Evolutionary conservation across 2,888 invertebrate genomes (phyloP).

Genomic region (Eutolmus rufibarbis): DNA sequence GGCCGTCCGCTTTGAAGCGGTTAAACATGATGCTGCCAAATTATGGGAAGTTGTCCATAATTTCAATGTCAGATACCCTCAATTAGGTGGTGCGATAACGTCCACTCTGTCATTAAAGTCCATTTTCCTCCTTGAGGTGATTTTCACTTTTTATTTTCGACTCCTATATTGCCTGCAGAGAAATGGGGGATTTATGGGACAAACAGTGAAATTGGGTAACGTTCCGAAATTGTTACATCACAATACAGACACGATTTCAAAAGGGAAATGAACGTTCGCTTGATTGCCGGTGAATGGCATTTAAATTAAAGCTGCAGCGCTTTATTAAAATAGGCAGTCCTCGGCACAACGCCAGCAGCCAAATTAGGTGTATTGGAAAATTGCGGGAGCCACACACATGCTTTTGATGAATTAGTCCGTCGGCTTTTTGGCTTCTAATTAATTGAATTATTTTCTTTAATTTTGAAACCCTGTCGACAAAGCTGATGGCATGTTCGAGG

Average conservation of each 20-base stretch:
- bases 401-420: not conserved
- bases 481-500: slow-evolving; percentile 44
- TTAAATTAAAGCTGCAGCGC: not conserved
- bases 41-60: not conserved
- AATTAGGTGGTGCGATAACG: not conserved
- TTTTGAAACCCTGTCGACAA: not conserved
- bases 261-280: not conserved
- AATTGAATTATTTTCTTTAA: not conserved
- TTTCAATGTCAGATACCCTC: not conserved
- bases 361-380: not conserved
- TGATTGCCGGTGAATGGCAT: not conserved
- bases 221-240: not conserved
- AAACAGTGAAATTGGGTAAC: not conserved
- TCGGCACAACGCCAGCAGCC: not conserved
- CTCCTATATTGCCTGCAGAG: not conserved
- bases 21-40: not conserved
- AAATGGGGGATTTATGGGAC: not conserved
- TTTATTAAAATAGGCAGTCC: not conserved
- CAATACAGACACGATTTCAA: not conserved
- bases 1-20: not conserved
- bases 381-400: not conserved
- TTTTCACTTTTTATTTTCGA: not conserved
- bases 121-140: not conserved
- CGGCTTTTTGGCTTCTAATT: not conserved
- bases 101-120: not conserved